Percentiles rank a stretch among this genome's conserved stretches.
Conservation (phyloP, 2,113 vertebrate genomes). For the Podilymbus podiceps region DNA sequence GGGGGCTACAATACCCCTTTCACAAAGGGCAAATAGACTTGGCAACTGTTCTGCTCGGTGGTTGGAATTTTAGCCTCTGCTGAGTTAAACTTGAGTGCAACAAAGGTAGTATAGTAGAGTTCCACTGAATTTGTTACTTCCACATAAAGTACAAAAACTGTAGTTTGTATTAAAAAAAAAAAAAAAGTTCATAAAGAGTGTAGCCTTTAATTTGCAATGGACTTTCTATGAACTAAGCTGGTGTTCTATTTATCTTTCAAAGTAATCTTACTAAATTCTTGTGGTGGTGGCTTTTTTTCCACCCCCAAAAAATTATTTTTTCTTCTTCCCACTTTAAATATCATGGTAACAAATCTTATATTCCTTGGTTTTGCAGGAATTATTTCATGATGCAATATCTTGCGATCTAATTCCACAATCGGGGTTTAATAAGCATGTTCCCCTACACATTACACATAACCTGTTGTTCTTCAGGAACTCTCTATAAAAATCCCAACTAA, state of each 20-base stretch:
- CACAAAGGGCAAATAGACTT: fast-evolving
- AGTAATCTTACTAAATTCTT: background rate
- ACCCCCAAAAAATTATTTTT: fast-evolving
- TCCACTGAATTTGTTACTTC: background rate
- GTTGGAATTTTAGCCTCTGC: background rate
- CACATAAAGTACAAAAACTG: background rate
- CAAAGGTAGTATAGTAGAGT: background rate
- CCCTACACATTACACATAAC: background rate
- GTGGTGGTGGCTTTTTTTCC: background rate
- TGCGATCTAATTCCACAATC: background rate
- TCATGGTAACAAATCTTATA: background rate
- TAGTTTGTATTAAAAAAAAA: background rate
- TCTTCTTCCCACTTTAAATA: background rate
- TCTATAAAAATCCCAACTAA: background rate
- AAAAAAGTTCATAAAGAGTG: background rate
- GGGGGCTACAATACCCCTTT: background rate
- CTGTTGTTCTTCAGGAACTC: background rate
- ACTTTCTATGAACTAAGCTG: background rate
- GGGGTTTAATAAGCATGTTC: background rate
- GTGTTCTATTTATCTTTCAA: background rate
- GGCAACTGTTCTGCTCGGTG: fast-evolving
- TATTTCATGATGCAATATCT: background rate
- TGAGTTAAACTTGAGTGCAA: background rate
- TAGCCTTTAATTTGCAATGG: background rate
- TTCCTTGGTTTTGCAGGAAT: background rate